Base-by-base conservation (phyloP, 2,888 invertebrate species). In the Noctua pronuba region DNA sequence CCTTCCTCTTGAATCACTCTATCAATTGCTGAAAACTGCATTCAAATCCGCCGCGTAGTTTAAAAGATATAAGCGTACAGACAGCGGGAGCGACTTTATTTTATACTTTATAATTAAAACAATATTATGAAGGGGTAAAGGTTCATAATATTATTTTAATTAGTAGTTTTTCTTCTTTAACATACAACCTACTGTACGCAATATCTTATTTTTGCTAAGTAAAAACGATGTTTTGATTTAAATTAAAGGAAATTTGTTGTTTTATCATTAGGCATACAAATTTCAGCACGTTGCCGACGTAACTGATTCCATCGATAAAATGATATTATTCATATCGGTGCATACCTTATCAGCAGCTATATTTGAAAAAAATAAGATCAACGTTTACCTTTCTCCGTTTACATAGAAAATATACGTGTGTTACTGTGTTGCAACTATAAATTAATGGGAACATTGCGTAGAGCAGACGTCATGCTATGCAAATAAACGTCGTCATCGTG, bases 401-500 rank as follows among this genome's bases (percentile, higher is more conserved):
- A 72, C 82, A 55, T 71, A 64, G 38, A 18, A 28, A 64, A 69
- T 64, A 60, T 68, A 72, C 60, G 74, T 68, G 44, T 69, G 41
- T 46, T 58, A 71, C 46, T 72, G n/a, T 38, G 38, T 62, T 62
- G 65, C 60, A 73, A 52, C 38, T 68, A 62, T 75, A 71, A 73
- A 75, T 49, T 71, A 71, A 70, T 73, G 67, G 66, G 67, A 35
- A 75, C 55, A 74, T 73, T 84, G 72, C 81, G 82, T 82, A 79
- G 72, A 65, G 28, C 13, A 60, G 76, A 86, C 91, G 90, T 92
- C 92, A 91, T 77, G 65, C 79, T 67, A 83, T 80, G 86, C 86
- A 89, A 90, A 91, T 88, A 90, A 82, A 82, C 74, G 68, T 82
- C 85, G 84, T 86, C 83, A 87, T 85, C 82, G 86, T 80, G 83